Base-by-base conservation (phyloP, 2,888 invertebrate genomes). In the Nemotelus nigrinus region DNA sequence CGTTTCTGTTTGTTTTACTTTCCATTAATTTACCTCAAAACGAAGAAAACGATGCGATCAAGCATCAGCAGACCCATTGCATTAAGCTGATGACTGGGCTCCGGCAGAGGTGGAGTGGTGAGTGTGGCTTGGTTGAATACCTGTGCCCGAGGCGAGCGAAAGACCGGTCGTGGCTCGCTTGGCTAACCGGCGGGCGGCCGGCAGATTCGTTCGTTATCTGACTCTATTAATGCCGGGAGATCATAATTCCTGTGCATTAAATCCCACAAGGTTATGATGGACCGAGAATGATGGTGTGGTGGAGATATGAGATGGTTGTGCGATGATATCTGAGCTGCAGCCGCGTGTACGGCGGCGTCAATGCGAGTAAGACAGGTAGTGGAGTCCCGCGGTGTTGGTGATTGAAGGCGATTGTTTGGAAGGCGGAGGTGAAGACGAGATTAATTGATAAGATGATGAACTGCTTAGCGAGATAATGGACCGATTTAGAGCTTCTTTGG, bases 211-310 rank as follows among this genome's bases (percentile, higher is more conserved):
- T 60, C 7, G 44, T 65, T 25, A 45, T 74, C 47, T 70, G 3
- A 8, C 57, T 25, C 47, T 72, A 57, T 58, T 72, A 72, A 72
- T 72, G 58, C 72, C 58, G 39, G n/a, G 58, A 58, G 71, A 72
- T 58, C 71, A 72, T 74, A 74, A 74, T 60, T 57, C 48, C 41
- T 48, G 63, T 60, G 74, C 60, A 74, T 74, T 74, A 74, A 74
- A n/a, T 48, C 63, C 41, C 63, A 60, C 74, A 63, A 41, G 63
- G 48, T 60, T 47, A 63, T 74, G 60, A 74, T 74, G 74, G 63
- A 48, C 60, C 48, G 53, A 48, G 44, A 50, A 48, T 67, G 8
- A 50, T 48, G 50, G 2, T 5, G 60, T 48, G 74, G 48, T 60
- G 43, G 43, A 70, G 55, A 10, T 10, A 44, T 7, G 70, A 70